Evolutionary conservation across 2,888 invertebrate genomes (phyloP).

Genomic region (Stenolophus ochropezus): DNA sequence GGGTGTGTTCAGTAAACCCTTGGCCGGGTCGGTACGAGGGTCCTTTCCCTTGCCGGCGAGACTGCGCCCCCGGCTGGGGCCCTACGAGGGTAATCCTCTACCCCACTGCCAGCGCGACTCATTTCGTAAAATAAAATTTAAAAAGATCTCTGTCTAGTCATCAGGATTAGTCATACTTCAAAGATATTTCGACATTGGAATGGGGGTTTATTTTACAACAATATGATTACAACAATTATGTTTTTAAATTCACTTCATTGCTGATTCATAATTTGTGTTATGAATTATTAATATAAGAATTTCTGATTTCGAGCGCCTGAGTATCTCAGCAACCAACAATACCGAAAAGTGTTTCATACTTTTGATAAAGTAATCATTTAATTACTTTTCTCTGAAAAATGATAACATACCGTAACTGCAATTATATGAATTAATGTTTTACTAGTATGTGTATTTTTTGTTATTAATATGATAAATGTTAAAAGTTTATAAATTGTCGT

Average conservation of each 20-base stretch:
- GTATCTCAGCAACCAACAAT: neutral
- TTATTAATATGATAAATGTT: neutral
- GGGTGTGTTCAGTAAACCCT: slow-evolving; percentile 38
- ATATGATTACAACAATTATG: slow-evolving; percentile 17
- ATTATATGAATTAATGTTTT: neutral
- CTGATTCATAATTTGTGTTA: slow-evolving; percentile 20
- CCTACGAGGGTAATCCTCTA: slow-evolving; percentile 27
- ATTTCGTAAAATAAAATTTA: slow-evolving; percentile 39
- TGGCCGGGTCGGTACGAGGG: slow-evolving; percentile 10
- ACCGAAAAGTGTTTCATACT: neutral
- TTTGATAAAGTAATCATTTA: neutral
- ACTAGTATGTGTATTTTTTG: neutral
- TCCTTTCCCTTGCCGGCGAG: slow-evolving; percentile 37
- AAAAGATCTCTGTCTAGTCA: slow-evolving; percentile 27
- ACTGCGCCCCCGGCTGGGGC: slow-evolving; percentile 35
- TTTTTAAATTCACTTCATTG: neutral
- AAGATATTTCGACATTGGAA: slow-evolving; percentile 31
- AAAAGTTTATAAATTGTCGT: neutral
- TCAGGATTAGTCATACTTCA: slow-evolving; percentile 37
- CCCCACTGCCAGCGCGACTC: neutral
- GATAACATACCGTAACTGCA: too few species aligned
- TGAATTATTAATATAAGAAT: slow-evolving; percentile 13
- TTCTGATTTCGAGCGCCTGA: neutral
- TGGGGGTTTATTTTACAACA: slow-evolving; percentile 13
- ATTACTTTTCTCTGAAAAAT: neutral